Evolutionary conservation across 2,113 vertebrate species (phyloP).

Genomic region (Phoxinus phoxinus): DNA sequence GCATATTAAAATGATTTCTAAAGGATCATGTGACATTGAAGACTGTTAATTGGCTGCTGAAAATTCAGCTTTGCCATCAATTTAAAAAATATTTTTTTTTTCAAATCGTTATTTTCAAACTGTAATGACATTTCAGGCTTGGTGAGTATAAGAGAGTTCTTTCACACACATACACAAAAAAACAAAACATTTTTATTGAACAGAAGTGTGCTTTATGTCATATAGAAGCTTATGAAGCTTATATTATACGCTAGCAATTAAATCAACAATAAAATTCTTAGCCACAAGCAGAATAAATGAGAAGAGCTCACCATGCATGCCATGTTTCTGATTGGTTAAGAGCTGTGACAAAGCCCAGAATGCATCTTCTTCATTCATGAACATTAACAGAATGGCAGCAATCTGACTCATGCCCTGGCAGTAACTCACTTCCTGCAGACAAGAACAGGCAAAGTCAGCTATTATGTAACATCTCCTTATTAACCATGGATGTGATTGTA

Average conservation of each 20-base stretch:
- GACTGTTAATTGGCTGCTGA: background rate
- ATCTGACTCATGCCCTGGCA: conserved; percentile 94
- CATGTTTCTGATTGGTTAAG: conserved; percentile 84
- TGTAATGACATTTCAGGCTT: background rate
- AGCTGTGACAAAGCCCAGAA: conserved; percentile 90
- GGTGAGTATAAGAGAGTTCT: too few relatives aligned
- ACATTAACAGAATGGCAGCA: conserved; percentile 88
- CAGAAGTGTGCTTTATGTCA: background rate
- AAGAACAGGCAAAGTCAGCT: conserved; percentile 17
- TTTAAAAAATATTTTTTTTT: background rate
- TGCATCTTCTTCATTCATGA: conserved; percentile 88
- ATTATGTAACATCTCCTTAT: conserved; percentile 16
- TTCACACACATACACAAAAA: too few relatives aligned
- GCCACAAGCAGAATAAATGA: background rate
- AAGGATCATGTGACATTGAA: background rate
- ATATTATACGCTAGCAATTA: background rate
- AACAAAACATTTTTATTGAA: too few relatives aligned
- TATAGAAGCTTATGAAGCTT: background rate
- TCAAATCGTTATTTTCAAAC: background rate
- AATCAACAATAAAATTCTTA: background rate
- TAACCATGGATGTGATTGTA: background rate
- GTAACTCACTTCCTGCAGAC: conserved; percentile 91
- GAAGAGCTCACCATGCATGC: conserved; percentile 82
- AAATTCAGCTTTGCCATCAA: background rate
- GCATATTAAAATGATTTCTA: background rate